A percentile compares a stretch with the other conserved stretches of the same genome.
Conservation (phyloP, 2,888 invertebrate genomes). For the Nasonovia ribisnigri region DNA sequence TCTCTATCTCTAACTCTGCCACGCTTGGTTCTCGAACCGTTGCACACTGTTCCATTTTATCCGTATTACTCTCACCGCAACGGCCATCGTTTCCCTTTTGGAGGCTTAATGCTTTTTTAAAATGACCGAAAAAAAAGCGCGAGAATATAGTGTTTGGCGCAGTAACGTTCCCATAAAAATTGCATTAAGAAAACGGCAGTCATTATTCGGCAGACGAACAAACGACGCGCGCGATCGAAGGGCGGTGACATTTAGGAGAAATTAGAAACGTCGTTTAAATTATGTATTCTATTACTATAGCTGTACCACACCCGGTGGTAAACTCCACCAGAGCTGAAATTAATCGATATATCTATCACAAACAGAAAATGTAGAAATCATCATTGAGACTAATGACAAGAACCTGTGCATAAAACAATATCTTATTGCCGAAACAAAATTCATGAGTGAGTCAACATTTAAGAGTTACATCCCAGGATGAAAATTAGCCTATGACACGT, state of each 20-base stretch:
- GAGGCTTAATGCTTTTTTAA: slow-evolving; percentile 37
- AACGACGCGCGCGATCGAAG: not conserved
- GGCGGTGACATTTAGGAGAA: not conserved
- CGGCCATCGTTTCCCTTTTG: not conserved
- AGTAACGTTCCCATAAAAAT: slow-evolving; percentile 5
- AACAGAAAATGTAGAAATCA: not conserved
- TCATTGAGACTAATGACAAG: too few relatives aligned
- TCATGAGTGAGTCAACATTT: too few relatives aligned
- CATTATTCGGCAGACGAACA: slow-evolving; percentile 21
- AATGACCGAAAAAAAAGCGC: slow-evolving; percentile 27
- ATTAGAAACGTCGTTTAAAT: not conserved
- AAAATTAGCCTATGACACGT: too few relatives aligned
- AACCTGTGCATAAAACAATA: too few relatives aligned
- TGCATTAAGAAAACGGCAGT: slow-evolving; percentile 35
- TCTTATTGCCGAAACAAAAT: too few relatives aligned
- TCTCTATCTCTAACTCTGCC: not conserved
- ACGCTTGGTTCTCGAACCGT: slow-evolving; percentile 34
- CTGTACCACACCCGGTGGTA: not conserved
- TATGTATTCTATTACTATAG: not conserved
- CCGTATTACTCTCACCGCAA: slow-evolving; percentile 12
- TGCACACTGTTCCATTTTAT: slow-evolving; percentile 49
- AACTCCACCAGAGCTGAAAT: not conserved
- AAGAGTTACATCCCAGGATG: too few relatives aligned
- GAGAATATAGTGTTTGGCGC: not conserved
- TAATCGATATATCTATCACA: not conserved